Base-by-base conservation (phyloP, 2,888 invertebrate genomes). In the Leptinotarsa tumamoca region DNA sequence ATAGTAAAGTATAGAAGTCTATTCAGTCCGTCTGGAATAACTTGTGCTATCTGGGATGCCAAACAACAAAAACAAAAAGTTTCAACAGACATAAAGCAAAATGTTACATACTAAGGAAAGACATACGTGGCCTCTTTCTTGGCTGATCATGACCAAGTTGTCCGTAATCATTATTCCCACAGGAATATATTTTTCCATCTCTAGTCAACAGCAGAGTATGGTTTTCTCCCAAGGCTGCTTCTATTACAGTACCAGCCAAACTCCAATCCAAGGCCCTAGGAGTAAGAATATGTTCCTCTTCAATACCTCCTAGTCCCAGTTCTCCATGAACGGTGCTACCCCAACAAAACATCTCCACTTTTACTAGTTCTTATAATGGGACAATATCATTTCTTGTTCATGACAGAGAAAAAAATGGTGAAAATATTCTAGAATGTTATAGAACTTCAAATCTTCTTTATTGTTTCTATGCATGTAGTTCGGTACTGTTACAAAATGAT, bases 111-210 rank as follows among this genome's bases (percentile, higher is more conserved):
- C 91, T 89, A 91, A 91, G 91, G 84, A 86, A 82, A 84, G 90
- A 92, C 92, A 90, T 91, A 93, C 93, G 92, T 89, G 93, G 91
- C 90, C 92, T 90, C 90, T 92, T 93, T 84, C 91, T 90, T 63
- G 92, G 90, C 83, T 91, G 89, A 51, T 91, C 90, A 85, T 95
- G 95, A 5, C 98, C 98, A 72, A 99, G 91, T 87, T 99, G 98
- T 1, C 97, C 96, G 84, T 93, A 93, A 85, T 97, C 97, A 90
- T 99, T 99, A 86, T 92, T 95, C 1, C 99, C 99, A 90, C 98
- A 98, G 2, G 97, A 94, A 88, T 93, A 97, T 7, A 98, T 90
- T 83, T 94, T 91, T 14, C 98, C 98, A 85, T 92, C 92, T 75
- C 90, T 89, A 0, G 95, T 93, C 0, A 97, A 89, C 79, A 97